phyloP scores from a whole-genome alignment of 2,888 invertebrate genomes.

The Synergus gifuensis region DNA sequence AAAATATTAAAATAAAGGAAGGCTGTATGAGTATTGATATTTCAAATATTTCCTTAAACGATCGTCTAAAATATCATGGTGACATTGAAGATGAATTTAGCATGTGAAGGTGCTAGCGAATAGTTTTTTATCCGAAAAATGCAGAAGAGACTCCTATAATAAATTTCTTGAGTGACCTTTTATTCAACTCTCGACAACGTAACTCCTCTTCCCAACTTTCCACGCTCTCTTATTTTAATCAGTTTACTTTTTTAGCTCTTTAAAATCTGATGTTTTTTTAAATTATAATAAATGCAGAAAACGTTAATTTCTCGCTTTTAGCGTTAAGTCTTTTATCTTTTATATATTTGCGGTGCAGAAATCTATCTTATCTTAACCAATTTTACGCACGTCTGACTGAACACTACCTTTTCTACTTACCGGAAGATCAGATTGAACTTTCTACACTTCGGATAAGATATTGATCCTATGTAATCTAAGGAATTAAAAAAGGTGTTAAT shows the following conservation, averaged over 20 bases:
- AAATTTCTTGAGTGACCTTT: background rate
- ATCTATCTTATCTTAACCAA: background rate
- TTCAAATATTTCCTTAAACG: background rate
- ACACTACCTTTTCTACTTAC: background rate
- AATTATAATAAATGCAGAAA: background rate
- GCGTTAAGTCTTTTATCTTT: background rate
- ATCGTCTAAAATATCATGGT: background rate
- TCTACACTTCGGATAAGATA: background rate
- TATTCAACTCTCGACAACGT: background rate
- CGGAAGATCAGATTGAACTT: background rate
- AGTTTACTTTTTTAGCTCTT: no score
- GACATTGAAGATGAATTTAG: background rate
- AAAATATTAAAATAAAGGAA: no score
- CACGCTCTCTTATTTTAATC: background rate
- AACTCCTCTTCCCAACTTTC: background rate
- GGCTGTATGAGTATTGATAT: no score
- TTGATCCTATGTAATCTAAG: background rate
- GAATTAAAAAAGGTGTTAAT: no score
- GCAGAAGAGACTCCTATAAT: background rate
- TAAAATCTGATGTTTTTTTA: background rate
- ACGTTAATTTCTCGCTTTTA: background rate
- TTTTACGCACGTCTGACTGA: background rate
- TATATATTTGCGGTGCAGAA: background rate
- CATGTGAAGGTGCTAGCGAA: background rate
- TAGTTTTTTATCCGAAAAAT: background rate